Percentiles rank a stretch among this genome's conserved stretches.
Conservation (phyloP, 2,113 vertebrate species). For the Narcine bancroftii region DNA sequence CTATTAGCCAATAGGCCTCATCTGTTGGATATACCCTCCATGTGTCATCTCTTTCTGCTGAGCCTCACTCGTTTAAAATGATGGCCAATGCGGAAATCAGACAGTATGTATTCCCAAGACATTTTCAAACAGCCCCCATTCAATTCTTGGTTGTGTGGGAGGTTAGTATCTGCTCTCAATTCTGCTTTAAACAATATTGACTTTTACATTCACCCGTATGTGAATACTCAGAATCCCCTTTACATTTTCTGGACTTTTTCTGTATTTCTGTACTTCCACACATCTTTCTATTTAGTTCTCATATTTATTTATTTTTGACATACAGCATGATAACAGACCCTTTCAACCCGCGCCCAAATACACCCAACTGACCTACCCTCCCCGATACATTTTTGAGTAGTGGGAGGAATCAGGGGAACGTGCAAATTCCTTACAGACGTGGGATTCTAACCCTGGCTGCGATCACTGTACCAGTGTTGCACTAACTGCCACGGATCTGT, state of each 20-base stretch:
- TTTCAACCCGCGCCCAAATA: no score
- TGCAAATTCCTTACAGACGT: no score
- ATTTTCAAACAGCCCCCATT: neutral
- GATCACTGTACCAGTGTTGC: no score
- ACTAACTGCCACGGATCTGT: no score
- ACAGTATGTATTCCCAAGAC: neutral
- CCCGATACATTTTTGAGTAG: no score
- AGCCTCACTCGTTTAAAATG: neutral
- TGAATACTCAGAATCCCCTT: neutral
- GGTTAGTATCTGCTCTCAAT: neutral
- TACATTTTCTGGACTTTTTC: neutral
- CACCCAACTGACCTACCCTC: no score
- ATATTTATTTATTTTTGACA: no score
- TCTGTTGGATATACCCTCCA: neutral
- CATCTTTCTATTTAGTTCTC: neutral
- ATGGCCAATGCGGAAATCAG: neutral
- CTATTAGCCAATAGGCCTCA: neutral
- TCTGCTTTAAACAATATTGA: neutral
- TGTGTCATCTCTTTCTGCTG: neutral
- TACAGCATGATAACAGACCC: no score
- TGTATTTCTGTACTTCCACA: neutral
- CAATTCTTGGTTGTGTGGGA: neutral
- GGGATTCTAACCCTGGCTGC: no score
- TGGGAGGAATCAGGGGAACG: no score
- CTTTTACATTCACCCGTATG: neutral